A percentile compares a stretch with the other conserved stretches of the same genome.
Evolutionary conservation across 2,113 vertebrate genomes (phyloP).

Genomic region (Paradoxurus hermaphroditus): DNA sequence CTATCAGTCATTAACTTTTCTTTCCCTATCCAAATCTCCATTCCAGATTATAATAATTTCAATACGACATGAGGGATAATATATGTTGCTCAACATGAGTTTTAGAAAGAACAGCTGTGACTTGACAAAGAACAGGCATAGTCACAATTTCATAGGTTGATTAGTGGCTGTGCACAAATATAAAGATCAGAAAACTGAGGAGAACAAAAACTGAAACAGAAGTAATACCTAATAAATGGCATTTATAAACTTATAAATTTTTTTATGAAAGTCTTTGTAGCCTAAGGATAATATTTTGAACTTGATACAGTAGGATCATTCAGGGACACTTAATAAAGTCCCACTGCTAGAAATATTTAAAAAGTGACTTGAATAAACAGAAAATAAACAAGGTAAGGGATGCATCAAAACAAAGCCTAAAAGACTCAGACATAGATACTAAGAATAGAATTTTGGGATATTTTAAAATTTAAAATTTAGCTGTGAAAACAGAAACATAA

Average conservation of each 20-base stretch:
- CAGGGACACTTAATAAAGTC: background rate
- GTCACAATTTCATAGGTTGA: background rate
- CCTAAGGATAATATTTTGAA: background rate
- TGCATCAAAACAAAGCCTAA: background rate
- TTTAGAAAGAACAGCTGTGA: slow-evolving; percentile 13
- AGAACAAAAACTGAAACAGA: background rate
- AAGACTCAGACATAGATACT: background rate
- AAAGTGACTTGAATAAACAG: background rate
- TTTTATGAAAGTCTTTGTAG: background rate
- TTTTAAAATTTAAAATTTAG: background rate
- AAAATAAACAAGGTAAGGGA: background rate
- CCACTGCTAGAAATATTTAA: background rate
- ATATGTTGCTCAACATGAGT: background rate
- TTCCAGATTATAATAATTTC: background rate
- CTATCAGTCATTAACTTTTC: background rate
- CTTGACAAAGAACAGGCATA: background rate
- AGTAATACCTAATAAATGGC: background rate
- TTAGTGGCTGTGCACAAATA: background rate
- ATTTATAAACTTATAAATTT: background rate
- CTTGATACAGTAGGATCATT: background rate
- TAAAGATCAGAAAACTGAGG: background rate
- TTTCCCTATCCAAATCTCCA: background rate
- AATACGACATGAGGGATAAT: background rate
- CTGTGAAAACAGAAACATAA: background rate
- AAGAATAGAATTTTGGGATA: background rate